Evolutionary conservation across 2,888 invertebrate genomes (phyloP).

Genomic region (Thymelicus sylvestris): DNA sequence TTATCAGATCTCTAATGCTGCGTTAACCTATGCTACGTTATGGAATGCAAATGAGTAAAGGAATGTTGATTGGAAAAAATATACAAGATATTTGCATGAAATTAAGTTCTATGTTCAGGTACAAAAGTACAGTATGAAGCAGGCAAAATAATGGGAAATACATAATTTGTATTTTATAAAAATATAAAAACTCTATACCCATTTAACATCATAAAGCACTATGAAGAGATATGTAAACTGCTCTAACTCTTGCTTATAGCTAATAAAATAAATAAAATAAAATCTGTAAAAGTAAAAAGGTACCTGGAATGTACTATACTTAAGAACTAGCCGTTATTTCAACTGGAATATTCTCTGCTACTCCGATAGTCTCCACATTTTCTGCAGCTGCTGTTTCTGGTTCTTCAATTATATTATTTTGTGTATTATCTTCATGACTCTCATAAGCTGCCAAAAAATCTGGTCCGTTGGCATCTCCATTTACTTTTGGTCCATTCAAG

Average conservation of each 20-base stretch:
- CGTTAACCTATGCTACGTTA: neutral
- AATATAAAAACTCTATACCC: slow-evolving; percentile 3
- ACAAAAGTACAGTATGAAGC: slow-evolving; percentile 17
- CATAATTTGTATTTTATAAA: neutral
- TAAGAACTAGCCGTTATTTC: slow-evolving; percentile 77
- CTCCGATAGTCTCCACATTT: slow-evolving; percentile 43
- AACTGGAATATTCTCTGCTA: slow-evolving; percentile 63
- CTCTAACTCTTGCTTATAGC: slow-evolving; percentile 14
- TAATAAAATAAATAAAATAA: slow-evolving; percentile 35
- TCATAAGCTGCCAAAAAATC: slow-evolving; percentile 40
- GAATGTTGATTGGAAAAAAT: slow-evolving; percentile 24
- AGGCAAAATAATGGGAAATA: neutral
- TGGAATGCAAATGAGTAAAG: slow-evolving; percentile 20
- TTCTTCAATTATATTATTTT: slow-evolving; percentile 37
- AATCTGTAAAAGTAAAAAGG: slow-evolving; percentile 29
- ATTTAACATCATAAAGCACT: slow-evolving; percentile 1
- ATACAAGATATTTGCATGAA: neutral
- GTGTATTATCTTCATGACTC: slow-evolving; percentile 51
- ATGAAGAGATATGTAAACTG: slow-evolving; percentile 12
- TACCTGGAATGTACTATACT: slow-evolving; percentile 42
- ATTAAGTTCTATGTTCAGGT: slow-evolving; percentile 29
- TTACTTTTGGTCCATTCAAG: slow-evolving; percentile 62
- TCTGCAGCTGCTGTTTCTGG: slow-evolving; percentile 46
- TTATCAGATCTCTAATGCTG: slow-evolving; percentile 10
- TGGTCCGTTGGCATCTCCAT: slow-evolving; percentile 70